These are phyloP conservation scores for Chamaea fasciata DNA, from an alignment of 2,113 vertebrate genomes.

Conservation along the genomic window DNA sequence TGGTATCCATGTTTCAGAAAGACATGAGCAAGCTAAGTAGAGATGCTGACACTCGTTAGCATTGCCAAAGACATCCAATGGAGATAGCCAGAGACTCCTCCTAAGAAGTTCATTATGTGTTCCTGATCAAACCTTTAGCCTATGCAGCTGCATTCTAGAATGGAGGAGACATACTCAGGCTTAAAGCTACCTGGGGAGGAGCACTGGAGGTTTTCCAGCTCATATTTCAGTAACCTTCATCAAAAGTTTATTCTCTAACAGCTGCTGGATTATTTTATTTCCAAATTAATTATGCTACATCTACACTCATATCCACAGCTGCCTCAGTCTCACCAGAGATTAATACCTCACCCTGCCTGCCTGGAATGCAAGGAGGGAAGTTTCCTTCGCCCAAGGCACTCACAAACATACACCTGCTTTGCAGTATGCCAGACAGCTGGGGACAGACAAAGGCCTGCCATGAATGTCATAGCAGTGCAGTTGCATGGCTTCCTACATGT, in stretches of 20 bases:
- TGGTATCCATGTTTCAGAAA: background rate
- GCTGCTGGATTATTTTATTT: background rate
- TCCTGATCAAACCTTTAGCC: background rate
- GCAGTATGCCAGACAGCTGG: background rate
- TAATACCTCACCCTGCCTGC: background rate
- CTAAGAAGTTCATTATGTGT: background rate
- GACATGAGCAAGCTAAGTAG: background rate
- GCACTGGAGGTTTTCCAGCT: background rate
- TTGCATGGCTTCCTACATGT: background rate
- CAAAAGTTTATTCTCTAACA: background rate
- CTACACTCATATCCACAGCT: background rate
- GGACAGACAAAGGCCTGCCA: background rate
- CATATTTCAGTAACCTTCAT: background rate
- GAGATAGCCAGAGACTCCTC: background rate
- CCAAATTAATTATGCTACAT: background rate
- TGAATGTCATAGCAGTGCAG: background rate
- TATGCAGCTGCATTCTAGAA: background rate
- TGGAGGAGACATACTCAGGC: background rate
- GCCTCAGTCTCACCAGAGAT: background rate
- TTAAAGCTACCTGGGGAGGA: background rate
- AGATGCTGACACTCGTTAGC: background rate
- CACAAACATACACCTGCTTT: background rate
- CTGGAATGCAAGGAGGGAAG: background rate
- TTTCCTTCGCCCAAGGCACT: background rate
- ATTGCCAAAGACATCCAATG: background rate